phyloP scores from a whole-genome alignment of 2,797 vertebrate genomes.

The Rousettus madagascariensis region DNA sequence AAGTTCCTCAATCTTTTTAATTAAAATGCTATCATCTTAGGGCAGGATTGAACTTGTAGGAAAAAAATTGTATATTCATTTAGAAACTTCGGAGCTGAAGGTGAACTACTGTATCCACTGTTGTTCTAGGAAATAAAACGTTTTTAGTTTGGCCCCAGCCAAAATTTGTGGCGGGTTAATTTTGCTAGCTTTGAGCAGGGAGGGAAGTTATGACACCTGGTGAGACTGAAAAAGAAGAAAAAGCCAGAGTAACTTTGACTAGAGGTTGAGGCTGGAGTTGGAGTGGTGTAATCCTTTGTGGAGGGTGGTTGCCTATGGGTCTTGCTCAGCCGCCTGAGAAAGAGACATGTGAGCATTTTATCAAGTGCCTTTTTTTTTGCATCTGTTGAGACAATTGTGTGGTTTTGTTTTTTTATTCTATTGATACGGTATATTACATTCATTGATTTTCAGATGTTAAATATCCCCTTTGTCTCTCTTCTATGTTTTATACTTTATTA shows the following conservation, averaged over 20 bases:
- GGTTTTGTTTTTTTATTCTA: not conserved
- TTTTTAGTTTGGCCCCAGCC: not conserved
- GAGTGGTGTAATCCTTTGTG: not conserved
- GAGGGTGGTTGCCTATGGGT: not conserved
- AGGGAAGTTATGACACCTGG: not conserved
- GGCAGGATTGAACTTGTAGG: not conserved
- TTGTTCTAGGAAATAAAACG: not conserved
- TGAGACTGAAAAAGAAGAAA: not conserved
- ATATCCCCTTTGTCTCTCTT: not conserved
- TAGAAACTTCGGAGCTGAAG: not conserved
- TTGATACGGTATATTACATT: not conserved
- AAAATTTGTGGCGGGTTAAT: constrained; percentile 21
- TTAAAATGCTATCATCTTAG: not conserved
- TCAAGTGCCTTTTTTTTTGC: not conserved
- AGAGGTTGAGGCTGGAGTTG: not conserved
- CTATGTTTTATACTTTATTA: not conserved
- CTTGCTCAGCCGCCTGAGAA: not conserved
- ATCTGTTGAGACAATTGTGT: not conserved
- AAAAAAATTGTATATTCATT: not conserved
- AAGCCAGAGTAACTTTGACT: not conserved
- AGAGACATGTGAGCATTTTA: not conserved
- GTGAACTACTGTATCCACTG: not conserved
- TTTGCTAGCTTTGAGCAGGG: not conserved
- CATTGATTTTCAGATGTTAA: constrained; percentile 31
- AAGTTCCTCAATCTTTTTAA: not conserved